Percentiles rank a stretch among this genome's conserved stretches.
phyloP scores from a whole-genome alignment of 2,888 invertebrate species.

The Pilophorus perplexus region DNA sequence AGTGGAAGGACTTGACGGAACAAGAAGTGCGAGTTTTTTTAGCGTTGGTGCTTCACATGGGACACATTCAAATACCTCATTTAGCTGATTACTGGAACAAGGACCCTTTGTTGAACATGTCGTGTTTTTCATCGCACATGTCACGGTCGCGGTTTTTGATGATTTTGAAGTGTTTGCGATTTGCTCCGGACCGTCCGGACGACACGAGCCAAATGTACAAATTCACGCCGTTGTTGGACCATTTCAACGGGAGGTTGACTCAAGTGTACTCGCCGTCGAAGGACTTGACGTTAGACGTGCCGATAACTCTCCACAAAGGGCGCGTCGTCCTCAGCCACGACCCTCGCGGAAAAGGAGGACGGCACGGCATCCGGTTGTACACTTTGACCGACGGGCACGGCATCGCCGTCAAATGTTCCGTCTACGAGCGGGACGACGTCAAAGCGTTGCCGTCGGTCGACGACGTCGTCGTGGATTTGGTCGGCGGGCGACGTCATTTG shows the following conservation, averaged over 20 bases:
- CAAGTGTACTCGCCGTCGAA: conserved; percentile 50
- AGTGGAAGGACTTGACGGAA: conserved; percentile 40
- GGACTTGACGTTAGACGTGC: conserved; percentile 51
- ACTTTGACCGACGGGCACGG: conserved; percentile 51
- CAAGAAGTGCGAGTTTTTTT: conserved; percentile 46
- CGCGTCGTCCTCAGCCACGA: conserved; percentile 51
- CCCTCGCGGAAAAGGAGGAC: conserved; percentile 45
- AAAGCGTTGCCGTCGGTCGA: conserved; percentile 43
- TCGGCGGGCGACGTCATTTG: conserved; percentile 36
- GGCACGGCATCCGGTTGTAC: conserved; percentile 51
- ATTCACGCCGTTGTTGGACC: conserved; percentile 51
- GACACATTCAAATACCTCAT: conserved; percentile 50
- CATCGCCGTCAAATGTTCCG: conserved; percentile 48
- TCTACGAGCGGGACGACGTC: conserved; percentile 47
- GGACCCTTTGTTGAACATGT: conserved; percentile 51
- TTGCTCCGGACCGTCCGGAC: conserved; percentile 48
- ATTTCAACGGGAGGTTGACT: conserved; percentile 51
- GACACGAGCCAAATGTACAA: conserved; percentile 49
- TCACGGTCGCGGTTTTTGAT: conserved; percentile 51
- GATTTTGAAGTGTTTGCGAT: conserved; percentile 51
- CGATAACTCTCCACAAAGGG: conserved; percentile 51
- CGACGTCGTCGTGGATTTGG: conserved; percentile 42
- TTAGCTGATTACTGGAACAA: conserved; percentile 52
- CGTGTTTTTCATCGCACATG: conserved; percentile 51
- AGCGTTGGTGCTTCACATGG: conserved; percentile 52